Base-by-base conservation (phyloP, 1,140 invertebrate genomes). In the Samia ricini region DNA sequence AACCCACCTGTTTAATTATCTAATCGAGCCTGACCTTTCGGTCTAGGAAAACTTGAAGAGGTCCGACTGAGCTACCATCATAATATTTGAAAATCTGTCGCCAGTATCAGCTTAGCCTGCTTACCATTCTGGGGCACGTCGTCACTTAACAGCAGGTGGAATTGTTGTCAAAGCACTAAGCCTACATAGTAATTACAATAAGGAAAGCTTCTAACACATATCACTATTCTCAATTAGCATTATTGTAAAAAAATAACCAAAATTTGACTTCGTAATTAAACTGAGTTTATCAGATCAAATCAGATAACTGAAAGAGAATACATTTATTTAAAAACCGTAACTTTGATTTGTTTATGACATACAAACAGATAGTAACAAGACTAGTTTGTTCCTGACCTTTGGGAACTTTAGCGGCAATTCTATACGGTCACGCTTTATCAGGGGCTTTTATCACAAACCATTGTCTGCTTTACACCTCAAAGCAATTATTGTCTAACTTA, bases 401-500 rank as follows among this genome's bases (percentile, higher is more conserved):
- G 33, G 26, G 56, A 19, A 33, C 42, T 57, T 42, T 29, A 36
- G 29, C 15, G 29, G 5, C 29, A 20, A 57, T n/a, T 57, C 56
- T 19, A 7, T 10, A 18, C 24, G 26, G 26, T 56, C 56, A 36
- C 26, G n/a, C 15, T 21, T 18, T 33, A 36, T 29, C 56, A 42
- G 0, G 33, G 12, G 19, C 7, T 15, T 20, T 7, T 20, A 57
- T 36, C 56, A 19, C 26, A 18, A 18, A 4, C 29, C 20, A 57
- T 57, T 57, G 56, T 57, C 56, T 57, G 26, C 29, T 57, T 36
- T 21, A 36, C 56, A 26, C 26, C 6, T 26, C 20, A 23, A 36
- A 36, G 56, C 56, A 57, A 57, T 57, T 67, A 71, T 71, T 71
- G 64, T 64, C 62, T 64, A 66, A 64, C 63, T 58, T 71, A 62